These are phyloP conservation scores for Porites lutea DNA, from an alignment of 64 coral and sea anemone species.

Conservation along the genomic window DNA sequence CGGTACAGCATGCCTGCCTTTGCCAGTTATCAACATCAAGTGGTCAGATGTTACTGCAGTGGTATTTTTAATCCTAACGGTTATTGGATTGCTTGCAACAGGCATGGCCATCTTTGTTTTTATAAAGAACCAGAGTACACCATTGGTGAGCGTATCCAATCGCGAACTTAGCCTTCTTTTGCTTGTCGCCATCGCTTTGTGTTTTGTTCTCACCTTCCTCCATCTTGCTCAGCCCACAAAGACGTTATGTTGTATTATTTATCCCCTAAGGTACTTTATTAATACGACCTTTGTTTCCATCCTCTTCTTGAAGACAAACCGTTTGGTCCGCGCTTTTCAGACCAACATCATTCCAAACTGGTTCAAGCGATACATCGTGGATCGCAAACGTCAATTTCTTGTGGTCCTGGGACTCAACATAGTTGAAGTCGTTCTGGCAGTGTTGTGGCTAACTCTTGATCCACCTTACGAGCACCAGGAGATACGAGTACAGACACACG, in stretches of 20 bases:
- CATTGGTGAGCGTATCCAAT: slow-evolving; percentile 55
- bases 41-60: slow-evolving; percentile 35
- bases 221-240: slow-evolving; percentile 61
- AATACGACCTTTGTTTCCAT: slow-evolving; percentile 64
- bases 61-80: background rate
- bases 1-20: slow-evolving; percentile 53
- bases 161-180: slow-evolving; percentile 65
- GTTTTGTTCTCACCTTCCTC: slow-evolving; percentile 59
- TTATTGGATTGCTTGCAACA: background rate
- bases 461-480: slow-evolving; percentile 47
- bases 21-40: slow-evolving; percentile 55
- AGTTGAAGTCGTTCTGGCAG: slow-evolving; percentile 29
- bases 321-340: slow-evolving; percentile 70
- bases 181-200: slow-evolving; percentile 48
- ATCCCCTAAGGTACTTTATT: slow-evolving; percentile 44
- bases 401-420: slow-evolving; percentile 49
- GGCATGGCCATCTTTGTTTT: background rate
- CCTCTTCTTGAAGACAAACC: slow-evolving; percentile 71
- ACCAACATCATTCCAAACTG: slow-evolving; percentile 45
- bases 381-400: slow-evolving; percentile 58
- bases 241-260: slow-evolving; percentile 38
- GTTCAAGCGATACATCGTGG: slow-evolving; percentile 65
- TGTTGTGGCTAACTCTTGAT: slow-evolving; percentile 47
- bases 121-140: slow-evolving; percentile 7
- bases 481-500: slow-evolving; percentile 4